Evolutionary conservation across 2,888 invertebrate genomes (phyloP), one percentile per base, ranked within the genome.

Genomic region (Lasioglossum figueresi): DNA sequence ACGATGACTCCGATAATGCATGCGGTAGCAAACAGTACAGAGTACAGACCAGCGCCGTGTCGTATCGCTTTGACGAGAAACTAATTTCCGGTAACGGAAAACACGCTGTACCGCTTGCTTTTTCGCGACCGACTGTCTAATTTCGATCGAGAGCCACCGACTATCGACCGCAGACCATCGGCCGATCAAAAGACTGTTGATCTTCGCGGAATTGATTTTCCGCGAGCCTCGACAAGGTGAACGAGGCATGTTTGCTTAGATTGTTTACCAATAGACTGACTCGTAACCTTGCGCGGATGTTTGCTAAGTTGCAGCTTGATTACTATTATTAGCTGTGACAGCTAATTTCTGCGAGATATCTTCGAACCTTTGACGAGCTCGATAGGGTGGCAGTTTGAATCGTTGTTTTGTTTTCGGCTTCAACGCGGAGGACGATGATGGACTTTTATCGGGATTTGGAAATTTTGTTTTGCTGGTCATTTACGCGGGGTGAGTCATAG

Each of bases 1-100:
- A 68, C 77, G 56, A 70, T 74, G 59, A 52, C 27, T 74, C 43
- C 37, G 82, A 83, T 82, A 76, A 72, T 68, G 66, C 79, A 34
- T 68, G 48, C 71, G 52, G 10, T 70, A 78, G 77, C 70, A 19
- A 10, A 10, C 23, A n/a, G 52, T 52, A 52, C 48, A 48, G 45
- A 19, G 45, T 45, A 45, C 45, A 45, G 16, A 19, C 45, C 19
- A 19, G 48, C 8, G 23, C 48, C 63, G 40, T 8, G 71, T n/a
- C 63, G 27, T 37, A 34, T 19, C 16, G 43, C n/a, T 19, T 27
- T 31, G 37, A 72, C 34, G 56, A 16, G 37, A 43, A 71, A 48
- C 40, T 37, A 27, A 71, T 78, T 78, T 78, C 71, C 31, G 75
- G 40, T 63, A 73, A 23, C 23, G 34, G 23, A 68, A 34, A 16